Conservation (phyloP, 2,888 invertebrate species). For the Limenitis arthemis region DNA sequence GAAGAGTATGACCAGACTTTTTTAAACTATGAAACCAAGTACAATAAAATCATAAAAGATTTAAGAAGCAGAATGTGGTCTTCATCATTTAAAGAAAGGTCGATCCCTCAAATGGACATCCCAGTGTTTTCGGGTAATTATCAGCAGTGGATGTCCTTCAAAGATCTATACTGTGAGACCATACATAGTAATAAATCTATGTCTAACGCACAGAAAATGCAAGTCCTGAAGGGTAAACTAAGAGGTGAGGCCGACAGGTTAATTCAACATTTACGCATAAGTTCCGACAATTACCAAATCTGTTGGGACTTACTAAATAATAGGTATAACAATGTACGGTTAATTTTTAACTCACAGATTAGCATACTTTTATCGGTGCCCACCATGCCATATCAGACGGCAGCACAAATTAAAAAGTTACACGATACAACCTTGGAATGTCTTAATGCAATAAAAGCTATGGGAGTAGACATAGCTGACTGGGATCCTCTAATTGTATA, state of each 20-base stretch:
- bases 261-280: slow-evolving; percentile 20
- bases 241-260: slow-evolving; percentile 18
- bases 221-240: slow-evolving; percentile 10
- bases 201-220: slow-evolving; percentile 19
- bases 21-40: too few species aligned
- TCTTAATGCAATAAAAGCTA: slow-evolving; percentile 23
- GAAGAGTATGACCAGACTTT: too few species aligned
- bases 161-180: too few species aligned
- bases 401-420: slow-evolving; percentile 14
- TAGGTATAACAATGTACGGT: slow-evolving; percentile 21
- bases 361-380: slow-evolving; percentile 19
- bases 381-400: slow-evolving; percentile 13
- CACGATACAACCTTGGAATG: slow-evolving; percentile 20
- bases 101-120: too few species aligned
- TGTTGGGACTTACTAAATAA: slow-evolving; percentile 27
- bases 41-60: too few species aligned
- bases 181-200: neutral
- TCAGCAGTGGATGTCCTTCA: too few species aligned
- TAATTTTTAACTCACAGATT: slow-evolving; percentile 17
- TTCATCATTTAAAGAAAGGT: too few species aligned
- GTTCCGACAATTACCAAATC: slow-evolving; percentile 16
- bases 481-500: slow-evolving; percentile 23
- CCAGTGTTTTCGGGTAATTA: too few species aligned
- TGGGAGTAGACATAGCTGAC: slow-evolving; percentile 15
- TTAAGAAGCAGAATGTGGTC: too few species aligned